These are phyloP conservation scores for Melieria omissa DNA, from an alignment of 2,888 invertebrate species.

Conservation along the genomic window DNA sequence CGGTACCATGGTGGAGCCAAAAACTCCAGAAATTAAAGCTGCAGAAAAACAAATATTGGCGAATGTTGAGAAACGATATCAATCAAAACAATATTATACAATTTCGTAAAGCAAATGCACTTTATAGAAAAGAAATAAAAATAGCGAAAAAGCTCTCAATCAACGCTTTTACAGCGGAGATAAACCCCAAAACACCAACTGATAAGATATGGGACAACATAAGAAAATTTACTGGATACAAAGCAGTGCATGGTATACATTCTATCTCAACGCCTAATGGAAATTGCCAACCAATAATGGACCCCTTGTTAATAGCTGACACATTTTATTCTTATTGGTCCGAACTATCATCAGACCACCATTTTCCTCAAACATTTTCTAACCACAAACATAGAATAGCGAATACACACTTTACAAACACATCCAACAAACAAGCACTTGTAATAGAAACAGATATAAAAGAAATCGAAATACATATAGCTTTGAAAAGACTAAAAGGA, in stretches of 20 bases:
- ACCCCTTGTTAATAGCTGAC: neutral
- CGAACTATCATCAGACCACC: neutral
- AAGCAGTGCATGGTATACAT: neutral
- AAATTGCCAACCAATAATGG: neutral
- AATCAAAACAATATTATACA: too few relatives aligned
- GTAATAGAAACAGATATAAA: neutral
- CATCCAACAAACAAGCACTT: neutral
- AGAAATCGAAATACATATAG: neutral
- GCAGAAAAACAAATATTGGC: too few relatives aligned
- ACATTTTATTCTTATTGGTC: neutral
- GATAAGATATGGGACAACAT: too few relatives aligned
- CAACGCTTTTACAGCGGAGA: too few relatives aligned
- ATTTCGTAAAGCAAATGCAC: too few relatives aligned
- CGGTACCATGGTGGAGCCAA: too few relatives aligned
- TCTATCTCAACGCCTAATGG: neutral
- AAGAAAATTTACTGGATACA: too few relatives aligned
- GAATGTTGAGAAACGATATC: too few relatives aligned
- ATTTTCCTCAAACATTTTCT: neutral
- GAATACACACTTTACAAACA: neutral
- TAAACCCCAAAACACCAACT: too few relatives aligned
- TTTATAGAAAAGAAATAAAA: too few relatives aligned
- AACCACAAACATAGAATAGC: neutral
- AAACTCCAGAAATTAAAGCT: too few relatives aligned
- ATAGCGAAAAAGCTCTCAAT: too few relatives aligned
- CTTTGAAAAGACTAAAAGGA: neutral